phyloP scores from a whole-genome alignment of 2,113 vertebrate species.

The Pelusios castaneus region DNA sequence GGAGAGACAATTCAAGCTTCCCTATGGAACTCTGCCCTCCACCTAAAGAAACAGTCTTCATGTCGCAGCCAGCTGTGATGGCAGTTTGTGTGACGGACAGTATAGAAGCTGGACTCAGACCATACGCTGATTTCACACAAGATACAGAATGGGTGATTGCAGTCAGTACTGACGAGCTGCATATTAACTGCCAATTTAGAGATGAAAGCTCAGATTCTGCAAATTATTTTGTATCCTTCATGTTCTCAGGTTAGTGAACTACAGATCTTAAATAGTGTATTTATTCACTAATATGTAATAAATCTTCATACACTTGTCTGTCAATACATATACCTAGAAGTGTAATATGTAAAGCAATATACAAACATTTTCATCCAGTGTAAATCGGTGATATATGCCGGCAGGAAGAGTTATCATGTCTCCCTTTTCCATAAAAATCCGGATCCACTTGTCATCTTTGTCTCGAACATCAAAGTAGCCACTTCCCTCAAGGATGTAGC shows the following conservation, averaged over 20 bases:
- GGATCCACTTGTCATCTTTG: constrained; percentile 89
- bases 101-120: neutral
- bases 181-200: constrained; percentile 36
- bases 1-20: neutral
- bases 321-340: neutral
- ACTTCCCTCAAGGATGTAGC: constrained; percentile 92
- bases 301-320: neutral
- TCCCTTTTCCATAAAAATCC: constrained; percentile 89
- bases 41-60: neutral
- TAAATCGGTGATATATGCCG: constrained; percentile 96
- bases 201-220: constrained; percentile 45
- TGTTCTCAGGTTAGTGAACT: constrained; percentile 42
- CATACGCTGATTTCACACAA: neutral
- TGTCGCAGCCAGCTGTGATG: rapidly evolving
- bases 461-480: constrained; percentile 94
- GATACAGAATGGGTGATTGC: neutral
- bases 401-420: constrained; percentile 95
- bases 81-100: neutral
- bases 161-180: neutral
- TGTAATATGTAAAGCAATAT: neutral
- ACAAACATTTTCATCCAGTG: constrained; percentile 87
- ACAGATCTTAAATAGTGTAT: neutral
- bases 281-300: neutral
- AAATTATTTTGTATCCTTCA: constrained; percentile 58
- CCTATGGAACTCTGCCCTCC: neutral